phyloP scores from a whole-genome alignment of 2,888 invertebrate genomes.

The Anorthoa munda region DNA sequence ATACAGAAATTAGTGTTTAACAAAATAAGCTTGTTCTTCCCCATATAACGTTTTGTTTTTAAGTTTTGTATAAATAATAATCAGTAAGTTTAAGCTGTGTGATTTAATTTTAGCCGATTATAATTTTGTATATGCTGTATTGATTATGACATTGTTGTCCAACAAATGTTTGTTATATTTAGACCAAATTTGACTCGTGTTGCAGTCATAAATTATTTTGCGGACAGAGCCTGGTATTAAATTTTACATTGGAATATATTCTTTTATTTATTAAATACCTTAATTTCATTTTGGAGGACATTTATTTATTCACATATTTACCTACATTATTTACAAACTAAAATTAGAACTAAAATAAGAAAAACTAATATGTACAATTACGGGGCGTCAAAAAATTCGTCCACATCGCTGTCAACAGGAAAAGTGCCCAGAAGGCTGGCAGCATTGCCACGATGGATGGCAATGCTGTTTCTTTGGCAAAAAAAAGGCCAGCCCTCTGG shows the following conservation, averaged over 20 bases:
- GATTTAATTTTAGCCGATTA: conserved; percentile 74
- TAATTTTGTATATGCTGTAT: conserved; percentile 69
- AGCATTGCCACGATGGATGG: no score
- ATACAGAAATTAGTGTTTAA: conserved; percentile 74
- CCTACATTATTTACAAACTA: no score
- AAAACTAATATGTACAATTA: no score
- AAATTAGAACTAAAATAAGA: no score
- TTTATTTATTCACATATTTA: no score
- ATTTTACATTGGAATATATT: conserved; percentile 71
- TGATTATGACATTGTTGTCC: conserved; percentile 66
- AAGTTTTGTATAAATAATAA: conserved; percentile 68
- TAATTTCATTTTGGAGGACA: no score
- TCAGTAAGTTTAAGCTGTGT: conserved; percentile 72
- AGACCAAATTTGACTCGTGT: conserved; percentile 68
- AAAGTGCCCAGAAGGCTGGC: no score
- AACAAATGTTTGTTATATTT: conserved; percentile 63
- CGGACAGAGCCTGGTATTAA: conserved; percentile 81
- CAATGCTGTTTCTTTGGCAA: no score
- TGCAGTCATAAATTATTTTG: conserved; percentile 77
- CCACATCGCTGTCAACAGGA: no score
- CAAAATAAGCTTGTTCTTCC: conserved; percentile 57
- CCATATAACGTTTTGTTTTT: conserved; percentile 63
- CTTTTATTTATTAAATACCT: conserved; percentile 56
- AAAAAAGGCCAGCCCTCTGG: no score
- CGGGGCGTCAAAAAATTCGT: no score